Conservation (phyloP, 2,797 vertebrate species). For the Acrossocheilus fasciatus region DNA sequence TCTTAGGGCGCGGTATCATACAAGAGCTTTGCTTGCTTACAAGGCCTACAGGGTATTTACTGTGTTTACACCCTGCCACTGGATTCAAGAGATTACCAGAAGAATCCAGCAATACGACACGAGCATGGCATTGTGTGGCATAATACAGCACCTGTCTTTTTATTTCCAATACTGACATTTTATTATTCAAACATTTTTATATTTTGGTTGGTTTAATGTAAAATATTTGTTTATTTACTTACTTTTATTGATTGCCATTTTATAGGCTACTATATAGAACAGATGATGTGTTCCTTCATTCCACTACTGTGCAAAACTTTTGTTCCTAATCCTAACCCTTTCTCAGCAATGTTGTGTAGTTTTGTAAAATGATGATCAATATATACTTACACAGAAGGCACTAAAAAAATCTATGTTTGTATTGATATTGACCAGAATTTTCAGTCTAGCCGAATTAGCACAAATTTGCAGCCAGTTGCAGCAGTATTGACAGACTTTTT, state of each 20-base stretch:
- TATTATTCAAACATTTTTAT: neutral
- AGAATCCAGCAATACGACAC: slow-evolving; percentile 43
- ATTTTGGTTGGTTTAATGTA: neutral
- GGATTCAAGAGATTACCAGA: slow-evolving; percentile 58
- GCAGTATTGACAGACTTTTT: neutral
- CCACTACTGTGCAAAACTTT: neutral
- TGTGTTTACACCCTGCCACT: slow-evolving; percentile 22
- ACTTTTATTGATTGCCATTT: neutral
- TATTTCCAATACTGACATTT: neutral
- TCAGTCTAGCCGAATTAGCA: neutral
- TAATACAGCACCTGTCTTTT: neutral
- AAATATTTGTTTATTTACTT: neutral
- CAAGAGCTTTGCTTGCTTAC: slow-evolving; percentile 56
- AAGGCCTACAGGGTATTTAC: slow-evolving; percentile 60
- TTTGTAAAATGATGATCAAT: neutral
- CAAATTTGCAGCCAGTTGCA: neutral
- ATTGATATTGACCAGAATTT: neutral
- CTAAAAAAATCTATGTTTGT: neutral
- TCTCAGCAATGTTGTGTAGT: neutral
- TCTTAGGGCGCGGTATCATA: slow-evolving; percentile 70
- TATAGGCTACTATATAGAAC: neutral
- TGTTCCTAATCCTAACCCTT: neutral
- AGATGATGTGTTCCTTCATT: neutral
- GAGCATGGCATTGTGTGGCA: slow-evolving; percentile 10
- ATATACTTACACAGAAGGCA: neutral